These are phyloP conservation scores for Felis catus DNA, from an alignment of 2,113 vertebrate genomes.

Conservation along the genomic window DNA sequence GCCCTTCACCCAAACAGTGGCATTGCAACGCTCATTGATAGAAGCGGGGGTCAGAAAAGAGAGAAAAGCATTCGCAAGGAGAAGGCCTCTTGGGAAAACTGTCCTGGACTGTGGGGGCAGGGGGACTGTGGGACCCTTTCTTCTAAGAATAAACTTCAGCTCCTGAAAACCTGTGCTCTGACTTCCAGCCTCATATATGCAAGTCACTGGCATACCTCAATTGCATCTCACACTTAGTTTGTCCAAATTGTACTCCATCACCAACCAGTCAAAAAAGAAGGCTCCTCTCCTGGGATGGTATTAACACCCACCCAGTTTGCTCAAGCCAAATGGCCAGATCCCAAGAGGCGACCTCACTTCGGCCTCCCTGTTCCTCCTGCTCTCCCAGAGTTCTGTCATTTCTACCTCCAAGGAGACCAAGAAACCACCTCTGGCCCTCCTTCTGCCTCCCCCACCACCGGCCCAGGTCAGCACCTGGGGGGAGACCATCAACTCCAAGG, in stretches of 20 bases:
- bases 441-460: fast-evolving
- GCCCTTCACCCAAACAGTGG: constrained; percentile 92
- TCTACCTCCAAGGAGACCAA: neutral
- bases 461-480: neutral
- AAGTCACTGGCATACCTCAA: neutral
- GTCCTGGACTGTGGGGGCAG: neutral
- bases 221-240: neutral
- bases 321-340: neutral
- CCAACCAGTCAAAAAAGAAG: neutral
- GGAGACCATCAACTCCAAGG: neutral
- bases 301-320: neutral
- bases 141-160: constrained; percentile 57
- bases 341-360: neutral
- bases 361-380: too few relatives aligned
- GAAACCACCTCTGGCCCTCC: neutral
- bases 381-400: neutral
- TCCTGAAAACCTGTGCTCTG: neutral
- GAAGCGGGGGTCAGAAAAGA: neutral
- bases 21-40: constrained; percentile 83
- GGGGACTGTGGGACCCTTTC: neutral
- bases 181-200: neutral
- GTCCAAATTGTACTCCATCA: neutral
- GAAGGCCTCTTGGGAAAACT: neutral
- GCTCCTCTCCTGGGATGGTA: neutral
- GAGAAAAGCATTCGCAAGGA: neutral